A percentile compares a stretch with the other conserved stretches of the same genome.
Conservation (phyloP, 1,140 invertebrate genomes). For the Drosophila takahashii region DNA sequence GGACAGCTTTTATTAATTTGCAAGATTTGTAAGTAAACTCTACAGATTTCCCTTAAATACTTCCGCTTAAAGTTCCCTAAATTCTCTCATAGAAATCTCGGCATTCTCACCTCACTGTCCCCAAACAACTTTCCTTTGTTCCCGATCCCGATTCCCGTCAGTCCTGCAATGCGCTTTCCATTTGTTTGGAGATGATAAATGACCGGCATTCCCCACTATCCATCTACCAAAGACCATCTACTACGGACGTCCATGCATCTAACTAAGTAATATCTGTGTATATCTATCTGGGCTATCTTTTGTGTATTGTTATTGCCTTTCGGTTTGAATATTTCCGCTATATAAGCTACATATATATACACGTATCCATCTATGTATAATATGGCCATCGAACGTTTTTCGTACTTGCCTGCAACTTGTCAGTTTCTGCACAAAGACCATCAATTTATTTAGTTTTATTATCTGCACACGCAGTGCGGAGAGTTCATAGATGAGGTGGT, state of each 20-base stretch:
- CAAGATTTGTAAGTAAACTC: no score
- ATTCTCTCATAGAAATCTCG: constrained; percentile 1
- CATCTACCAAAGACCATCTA: background rate
- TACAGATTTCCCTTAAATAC: no score
- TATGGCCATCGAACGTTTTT: constrained; percentile 73
- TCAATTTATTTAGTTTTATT: constrained; percentile 83
- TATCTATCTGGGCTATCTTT: constrained; percentile 61
- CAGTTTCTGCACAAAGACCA: constrained; percentile 80
- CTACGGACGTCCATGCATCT: constrained; percentile 37
- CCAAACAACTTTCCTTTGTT: constrained; percentile 17
- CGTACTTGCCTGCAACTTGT: constrained; percentile 69
- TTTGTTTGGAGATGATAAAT: constrained; percentile 66
- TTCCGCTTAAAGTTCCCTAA: background rate
- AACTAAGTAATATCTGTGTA: constrained; percentile 52
- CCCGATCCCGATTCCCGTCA: constrained; percentile 11
- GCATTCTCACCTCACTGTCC: constrained; percentile 17
- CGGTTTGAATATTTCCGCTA: constrained; percentile 46
- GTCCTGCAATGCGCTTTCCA: constrained; percentile 44
- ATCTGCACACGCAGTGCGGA: constrained; percentile 76
- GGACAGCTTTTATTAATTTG: background rate
- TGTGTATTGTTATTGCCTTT: constrained; percentile 48
- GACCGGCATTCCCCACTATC: constrained; percentile 39
- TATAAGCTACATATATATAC: constrained; percentile 12
- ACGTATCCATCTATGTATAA: constrained; percentile 20
- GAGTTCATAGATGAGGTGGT: constrained; percentile 24